phyloP scores from a whole-genome alignment of 35 echinoderm and acorn worm genomes.

The Holothuria glaberrima region DNA sequence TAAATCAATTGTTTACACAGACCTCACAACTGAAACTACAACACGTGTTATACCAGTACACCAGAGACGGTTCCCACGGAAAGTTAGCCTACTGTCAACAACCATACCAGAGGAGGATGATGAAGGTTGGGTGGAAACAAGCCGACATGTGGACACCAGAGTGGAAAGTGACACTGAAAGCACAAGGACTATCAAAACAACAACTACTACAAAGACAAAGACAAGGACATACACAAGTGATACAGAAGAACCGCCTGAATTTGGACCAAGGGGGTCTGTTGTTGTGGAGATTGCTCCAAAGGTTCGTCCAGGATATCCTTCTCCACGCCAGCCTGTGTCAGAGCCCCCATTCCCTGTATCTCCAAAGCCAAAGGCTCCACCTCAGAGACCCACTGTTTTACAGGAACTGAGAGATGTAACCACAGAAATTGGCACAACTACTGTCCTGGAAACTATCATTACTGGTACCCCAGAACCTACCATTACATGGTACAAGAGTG shows the following conservation, averaged over 20 bases:
- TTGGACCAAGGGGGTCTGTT: conserved; percentile 57
- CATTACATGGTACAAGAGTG: conserved; percentile 84
- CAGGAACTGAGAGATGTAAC: conserved; percentile 61
- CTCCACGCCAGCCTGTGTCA: conserved; percentile 27
- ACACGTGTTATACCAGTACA: conserved; percentile 35
- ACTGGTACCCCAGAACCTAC: conserved; percentile 75
- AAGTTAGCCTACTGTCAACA: conserved; percentile 66
- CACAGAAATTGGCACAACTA: conserved; percentile 47
- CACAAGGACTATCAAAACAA: conserved; percentile 73
- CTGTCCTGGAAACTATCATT: conserved; percentile 73
- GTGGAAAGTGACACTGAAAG: conserved; percentile 82
- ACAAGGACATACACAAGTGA: conserved; percentile 62
- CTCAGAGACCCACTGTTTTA: conserved; percentile 61
- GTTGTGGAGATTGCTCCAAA: conserved; percentile 45
- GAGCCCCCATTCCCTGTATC: not conserved
- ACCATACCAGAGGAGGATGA: conserved; percentile 83
- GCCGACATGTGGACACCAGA: conserved; percentile 62
- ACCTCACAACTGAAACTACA: conserved; percentile 67
- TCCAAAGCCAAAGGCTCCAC: conserved; percentile 2
- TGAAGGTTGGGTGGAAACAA: conserved; percentile 80
- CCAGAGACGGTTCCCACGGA: conserved; percentile 53
- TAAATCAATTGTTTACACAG: conserved; percentile 91
- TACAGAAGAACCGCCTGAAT: conserved; percentile 66
- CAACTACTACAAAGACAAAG: conserved; percentile 79
- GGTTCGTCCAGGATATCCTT: conserved; percentile 30